Evolutionary conservation across 2,888 invertebrate genomes (phyloP).

Genomic region (Incurvaria masculella): DNA sequence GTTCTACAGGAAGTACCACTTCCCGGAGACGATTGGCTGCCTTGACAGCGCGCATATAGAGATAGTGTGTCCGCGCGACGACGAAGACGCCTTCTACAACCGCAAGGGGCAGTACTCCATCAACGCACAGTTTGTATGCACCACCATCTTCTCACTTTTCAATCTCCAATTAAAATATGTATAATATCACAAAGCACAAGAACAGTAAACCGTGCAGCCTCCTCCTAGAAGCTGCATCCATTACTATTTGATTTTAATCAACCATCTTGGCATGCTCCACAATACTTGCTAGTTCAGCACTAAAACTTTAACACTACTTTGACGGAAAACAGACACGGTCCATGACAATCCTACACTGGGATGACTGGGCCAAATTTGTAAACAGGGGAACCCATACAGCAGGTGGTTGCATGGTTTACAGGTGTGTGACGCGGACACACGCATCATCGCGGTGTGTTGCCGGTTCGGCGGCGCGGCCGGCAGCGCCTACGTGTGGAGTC

Average conservation of each 20-base stretch:
- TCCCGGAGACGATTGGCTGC: constrained; percentile 34
- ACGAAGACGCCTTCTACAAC: constrained; percentile 35
- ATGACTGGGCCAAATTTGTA: too few relatives aligned
- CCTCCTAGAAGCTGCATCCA: too few relatives aligned
- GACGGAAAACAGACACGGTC: too few relatives aligned
- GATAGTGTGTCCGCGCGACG: constrained; percentile 33
- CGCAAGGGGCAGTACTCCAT: constrained; percentile 31
- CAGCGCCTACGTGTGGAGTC: constrained; percentile 30
- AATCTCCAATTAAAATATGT: not conserved
- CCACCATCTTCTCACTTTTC: not conserved
- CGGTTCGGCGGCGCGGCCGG: constrained; percentile 30
- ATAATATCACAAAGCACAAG: not conserved
- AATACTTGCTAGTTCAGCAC: too few relatives aligned
- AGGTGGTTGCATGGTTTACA: constrained; percentile 15
- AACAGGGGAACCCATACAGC: too few relatives aligned
- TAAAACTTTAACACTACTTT: too few relatives aligned
- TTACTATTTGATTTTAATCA: too few relatives aligned
- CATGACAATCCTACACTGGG: too few relatives aligned
- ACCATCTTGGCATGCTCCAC: too few relatives aligned
- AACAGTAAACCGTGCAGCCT: too few relatives aligned
- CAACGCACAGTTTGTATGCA: constrained; percentile 32
- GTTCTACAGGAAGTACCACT: constrained; percentile 33
- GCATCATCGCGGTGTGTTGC: constrained; percentile 32
- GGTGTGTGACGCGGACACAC: constrained; percentile 32
- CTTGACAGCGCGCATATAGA: constrained; percentile 31